Conservation (phyloP, 2,113 vertebrate species). For the Arvicanthis niloticus region DNA sequence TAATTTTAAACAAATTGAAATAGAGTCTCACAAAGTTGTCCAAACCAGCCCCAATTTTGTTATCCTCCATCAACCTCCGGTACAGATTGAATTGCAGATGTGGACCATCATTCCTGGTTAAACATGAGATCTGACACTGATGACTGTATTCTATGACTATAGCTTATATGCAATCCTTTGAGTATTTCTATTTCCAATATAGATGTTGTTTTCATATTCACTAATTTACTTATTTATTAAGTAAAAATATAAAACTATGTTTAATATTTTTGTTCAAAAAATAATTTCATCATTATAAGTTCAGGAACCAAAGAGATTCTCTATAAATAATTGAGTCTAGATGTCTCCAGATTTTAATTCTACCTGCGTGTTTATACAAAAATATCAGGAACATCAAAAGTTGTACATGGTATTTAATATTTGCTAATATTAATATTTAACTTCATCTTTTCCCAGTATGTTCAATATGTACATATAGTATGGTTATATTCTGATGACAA, state of each 20-base stretch:
- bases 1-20: background rate
- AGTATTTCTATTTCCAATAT: slow-evolving; percentile 8
- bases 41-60: background rate
- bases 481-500: background rate
- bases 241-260: background rate
- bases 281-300: background rate
- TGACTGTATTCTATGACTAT: background rate
- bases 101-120: background rate
- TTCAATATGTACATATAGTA: background rate
- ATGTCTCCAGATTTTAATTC: background rate
- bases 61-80: background rate
- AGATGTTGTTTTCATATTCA: background rate
- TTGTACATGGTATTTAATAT: background rate
- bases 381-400: background rate
- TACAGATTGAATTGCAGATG: background rate
- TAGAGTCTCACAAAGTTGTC: background rate
- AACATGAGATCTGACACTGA: background rate
- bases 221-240: background rate
- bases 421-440: background rate
- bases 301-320: background rate
- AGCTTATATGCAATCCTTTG: background rate
- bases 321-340: background rate
- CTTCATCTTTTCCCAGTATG: background rate
- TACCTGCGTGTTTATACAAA: background rate
- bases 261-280: background rate